These are phyloP conservation scores for Liolophura sinensis DNA, from an alignment of 1,140 invertebrate genomes.

Conservation along the genomic window DNA sequence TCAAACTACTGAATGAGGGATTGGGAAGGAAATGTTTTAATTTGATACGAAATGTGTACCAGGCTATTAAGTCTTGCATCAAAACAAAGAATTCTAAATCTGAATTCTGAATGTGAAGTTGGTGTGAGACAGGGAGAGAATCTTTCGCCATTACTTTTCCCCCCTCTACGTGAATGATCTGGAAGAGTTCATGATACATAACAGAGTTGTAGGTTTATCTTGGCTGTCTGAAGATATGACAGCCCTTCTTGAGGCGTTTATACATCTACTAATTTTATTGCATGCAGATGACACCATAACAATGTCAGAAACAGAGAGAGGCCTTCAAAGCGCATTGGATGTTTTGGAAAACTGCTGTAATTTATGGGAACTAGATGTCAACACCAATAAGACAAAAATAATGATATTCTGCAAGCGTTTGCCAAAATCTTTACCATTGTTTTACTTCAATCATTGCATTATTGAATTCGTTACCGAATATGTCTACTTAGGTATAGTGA, in stretches of 20 bases:
- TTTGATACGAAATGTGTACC: conserved; percentile 7
- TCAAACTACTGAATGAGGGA: conserved; percentile 5
- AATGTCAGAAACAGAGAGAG: too few species aligned
- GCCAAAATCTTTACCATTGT: too few species aligned
- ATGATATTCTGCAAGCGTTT: too few species aligned
- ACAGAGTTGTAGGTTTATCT: background rate
- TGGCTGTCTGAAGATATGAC: background rate
- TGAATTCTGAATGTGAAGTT: conserved; percentile 1
- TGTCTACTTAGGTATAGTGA: too few species aligned
- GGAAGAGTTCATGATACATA: conserved; percentile 5
- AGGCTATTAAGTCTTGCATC: conserved; percentile 4
- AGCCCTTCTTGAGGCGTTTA: background rate
- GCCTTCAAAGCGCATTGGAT: too few species aligned
- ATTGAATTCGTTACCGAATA: too few species aligned
- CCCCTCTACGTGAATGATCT: conserved; percentile 8
- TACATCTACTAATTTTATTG: conserved; percentile 1
- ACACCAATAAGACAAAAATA: too few species aligned
- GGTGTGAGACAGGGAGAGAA: conserved; percentile 11
- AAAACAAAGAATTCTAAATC: background rate
- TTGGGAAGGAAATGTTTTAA: conserved; percentile 6
- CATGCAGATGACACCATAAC: conserved; percentile 9
- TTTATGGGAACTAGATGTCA: too few species aligned
- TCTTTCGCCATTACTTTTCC: conserved; percentile 9
- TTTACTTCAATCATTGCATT: too few species aligned
- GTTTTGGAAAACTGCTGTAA: too few species aligned